Evolutionary conservation across 1,140 invertebrate species (phyloP).

Genomic region (Platyura marginata): DNA sequence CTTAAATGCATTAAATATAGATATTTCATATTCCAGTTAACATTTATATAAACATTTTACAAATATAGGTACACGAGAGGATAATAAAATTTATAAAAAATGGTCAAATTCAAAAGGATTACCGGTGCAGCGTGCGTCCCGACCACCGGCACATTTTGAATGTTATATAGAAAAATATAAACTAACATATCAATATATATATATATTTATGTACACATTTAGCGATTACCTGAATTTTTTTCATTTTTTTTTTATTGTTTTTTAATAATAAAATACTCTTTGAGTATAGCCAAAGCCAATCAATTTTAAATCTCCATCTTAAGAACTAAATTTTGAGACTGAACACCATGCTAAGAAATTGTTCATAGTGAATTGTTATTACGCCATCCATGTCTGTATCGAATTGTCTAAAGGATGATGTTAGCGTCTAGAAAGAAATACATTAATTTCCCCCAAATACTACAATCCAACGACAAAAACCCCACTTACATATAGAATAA

Average conservation of each 20-base stretch:
- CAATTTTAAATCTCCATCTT: too few relatives aligned
- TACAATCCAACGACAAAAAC: too few relatives aligned
- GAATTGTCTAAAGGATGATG: conserved; percentile 68
- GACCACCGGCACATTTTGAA: too few relatives aligned
- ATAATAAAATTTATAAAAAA: too few relatives aligned
- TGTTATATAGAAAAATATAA: not conserved
- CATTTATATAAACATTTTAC: too few relatives aligned
- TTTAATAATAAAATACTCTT: not conserved
- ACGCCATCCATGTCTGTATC: conserved; percentile 90
- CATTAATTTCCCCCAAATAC: too few relatives aligned
- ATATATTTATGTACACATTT: not conserved
- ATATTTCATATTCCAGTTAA: too few relatives aligned
- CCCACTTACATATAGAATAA: conserved; percentile 75
- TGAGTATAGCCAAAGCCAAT: not conserved
- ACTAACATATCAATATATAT: not conserved
- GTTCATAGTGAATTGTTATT: conserved; percentile 93
- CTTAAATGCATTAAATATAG: too few relatives aligned
- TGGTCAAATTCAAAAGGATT: too few relatives aligned
- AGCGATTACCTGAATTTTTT: not conserved
- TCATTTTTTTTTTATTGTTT: not conserved
- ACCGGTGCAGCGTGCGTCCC: too few relatives aligned
- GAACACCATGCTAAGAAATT: conserved; percentile 92
- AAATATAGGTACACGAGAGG: too few relatives aligned
- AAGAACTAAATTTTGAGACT: conserved; percentile 71
- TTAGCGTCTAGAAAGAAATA: conserved; percentile 52